Conservation (phyloP, 2,797 vertebrate genomes). For the Galago senegalensis region DNA sequence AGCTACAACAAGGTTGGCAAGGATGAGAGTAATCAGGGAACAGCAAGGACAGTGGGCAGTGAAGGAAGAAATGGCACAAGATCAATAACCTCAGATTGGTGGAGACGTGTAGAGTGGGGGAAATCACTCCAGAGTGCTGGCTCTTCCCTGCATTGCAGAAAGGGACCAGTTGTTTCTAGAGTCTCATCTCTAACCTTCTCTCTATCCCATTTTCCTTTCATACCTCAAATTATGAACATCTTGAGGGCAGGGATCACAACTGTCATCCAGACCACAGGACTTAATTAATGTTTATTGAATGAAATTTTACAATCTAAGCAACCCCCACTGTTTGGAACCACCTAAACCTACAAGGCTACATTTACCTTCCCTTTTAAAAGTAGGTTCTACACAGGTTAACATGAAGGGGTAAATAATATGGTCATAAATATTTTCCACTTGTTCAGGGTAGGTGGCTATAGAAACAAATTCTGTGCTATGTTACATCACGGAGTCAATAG, state of each 20-base stretch:
- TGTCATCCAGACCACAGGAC: not conserved
- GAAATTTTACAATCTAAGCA: not conserved
- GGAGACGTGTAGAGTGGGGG: not conserved
- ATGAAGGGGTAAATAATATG: not conserved
- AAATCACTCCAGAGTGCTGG: not conserved
- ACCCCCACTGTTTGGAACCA: not conserved
- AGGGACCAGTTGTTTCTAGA: not conserved
- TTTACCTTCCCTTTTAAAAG: not conserved
- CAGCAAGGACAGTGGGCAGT: not conserved
- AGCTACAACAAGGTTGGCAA: slow-evolving; percentile 1
- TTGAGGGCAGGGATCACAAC: not conserved
- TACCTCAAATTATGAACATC: not conserved
- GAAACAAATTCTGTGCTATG: not conserved
- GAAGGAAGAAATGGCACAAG: not conserved
- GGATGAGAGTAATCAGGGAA: not conserved
- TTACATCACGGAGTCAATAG: not conserved
- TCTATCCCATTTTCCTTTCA: not conserved
- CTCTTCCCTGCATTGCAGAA: not conserved
- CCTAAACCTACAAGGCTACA: not conserved
- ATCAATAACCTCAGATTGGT: not conserved
- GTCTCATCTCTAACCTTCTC: not conserved
- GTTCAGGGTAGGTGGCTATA: not conserved
- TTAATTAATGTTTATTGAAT: not conserved
- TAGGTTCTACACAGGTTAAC: not conserved
- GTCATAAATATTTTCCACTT: not conserved